Conservation (phyloP, 2,888 invertebrate species). For the Diadegma fenestrale region DNA sequence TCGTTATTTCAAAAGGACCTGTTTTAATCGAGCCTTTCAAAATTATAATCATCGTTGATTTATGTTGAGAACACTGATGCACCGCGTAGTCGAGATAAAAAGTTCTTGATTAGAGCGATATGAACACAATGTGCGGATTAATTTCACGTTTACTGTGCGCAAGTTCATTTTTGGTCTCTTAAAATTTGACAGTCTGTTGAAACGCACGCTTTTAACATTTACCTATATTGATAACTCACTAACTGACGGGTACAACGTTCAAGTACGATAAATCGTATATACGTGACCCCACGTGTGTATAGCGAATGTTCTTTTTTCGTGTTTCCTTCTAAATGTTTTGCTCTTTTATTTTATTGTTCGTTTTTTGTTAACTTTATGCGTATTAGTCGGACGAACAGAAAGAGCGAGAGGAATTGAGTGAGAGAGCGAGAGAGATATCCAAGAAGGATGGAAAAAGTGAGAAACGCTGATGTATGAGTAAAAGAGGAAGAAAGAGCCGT, state of each 20-base stretch:
- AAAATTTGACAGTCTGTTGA: constrained; percentile 2
- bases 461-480: constrained; percentile 70
- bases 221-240: constrained; percentile 56
- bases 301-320: constrained; percentile 47
- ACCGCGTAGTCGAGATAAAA: neutral
- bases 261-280: constrained; percentile 63
- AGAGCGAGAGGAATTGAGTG: constrained; percentile 41
- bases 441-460: constrained; percentile 71
- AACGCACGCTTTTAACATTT: constrained; percentile 43
- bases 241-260: constrained; percentile 49
- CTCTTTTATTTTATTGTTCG: constrained; percentile 24
- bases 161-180: neutral
- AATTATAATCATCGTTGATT: neutral
- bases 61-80: neutral
- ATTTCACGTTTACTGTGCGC: neutral
- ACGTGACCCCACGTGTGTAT: constrained; percentile 63
- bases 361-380: constrained; percentile 51
- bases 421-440: constrained; percentile 31
- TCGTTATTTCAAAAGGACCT: neutral
- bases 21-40: neutral
- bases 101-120: neutral
- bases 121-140: neutral
- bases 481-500: constrained; percentile 51
- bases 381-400: constrained; percentile 56
- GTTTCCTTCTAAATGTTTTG: constrained; percentile 47